These are phyloP conservation scores for Hyposoter didymator DNA, from an alignment of 2,888 invertebrate species.

Conservation along the genomic window DNA sequence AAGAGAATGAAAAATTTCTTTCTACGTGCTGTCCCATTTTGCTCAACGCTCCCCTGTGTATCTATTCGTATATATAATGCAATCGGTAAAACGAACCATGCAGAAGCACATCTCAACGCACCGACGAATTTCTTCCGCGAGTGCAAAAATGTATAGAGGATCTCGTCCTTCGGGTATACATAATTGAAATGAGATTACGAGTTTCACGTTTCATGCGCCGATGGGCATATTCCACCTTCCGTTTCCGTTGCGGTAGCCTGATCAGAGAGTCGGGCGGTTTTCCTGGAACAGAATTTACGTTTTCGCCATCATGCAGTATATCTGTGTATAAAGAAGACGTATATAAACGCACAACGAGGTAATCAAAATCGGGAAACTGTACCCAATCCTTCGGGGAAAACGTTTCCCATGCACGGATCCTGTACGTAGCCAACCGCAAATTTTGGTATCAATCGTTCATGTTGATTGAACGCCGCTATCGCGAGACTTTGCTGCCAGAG, in stretches of 20 bases:
- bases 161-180: constrained; percentile 72
- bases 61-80: background rate
- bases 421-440: constrained; percentile 55
- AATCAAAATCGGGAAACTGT: constrained; percentile 1
- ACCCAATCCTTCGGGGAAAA: constrained; percentile 42
- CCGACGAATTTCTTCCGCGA: constrained; percentile 48
- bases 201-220: constrained; percentile 76
- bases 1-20: background rate
- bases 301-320: background rate
- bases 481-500: constrained; percentile 9
- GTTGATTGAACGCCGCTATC: constrained; percentile 59
- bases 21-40: background rate
- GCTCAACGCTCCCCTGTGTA: background rate
- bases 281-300: constrained; percentile 69
- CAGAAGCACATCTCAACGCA: constrained; percentile 24
- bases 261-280: constrained; percentile 70
- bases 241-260: constrained; percentile 72
- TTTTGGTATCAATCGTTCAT: constrained; percentile 62
- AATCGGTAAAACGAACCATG: constrained; percentile 40
- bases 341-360: constrained; percentile 1
- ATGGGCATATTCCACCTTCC: constrained; percentile 71
- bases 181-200: constrained; percentile 79
- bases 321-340: background rate
- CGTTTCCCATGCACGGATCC: constrained; percentile 20
- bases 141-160: constrained; percentile 50